These are phyloP conservation scores for Cephus runcator DNA, from an alignment of 2,888 invertebrate species.

Conservation along the genomic window DNA sequence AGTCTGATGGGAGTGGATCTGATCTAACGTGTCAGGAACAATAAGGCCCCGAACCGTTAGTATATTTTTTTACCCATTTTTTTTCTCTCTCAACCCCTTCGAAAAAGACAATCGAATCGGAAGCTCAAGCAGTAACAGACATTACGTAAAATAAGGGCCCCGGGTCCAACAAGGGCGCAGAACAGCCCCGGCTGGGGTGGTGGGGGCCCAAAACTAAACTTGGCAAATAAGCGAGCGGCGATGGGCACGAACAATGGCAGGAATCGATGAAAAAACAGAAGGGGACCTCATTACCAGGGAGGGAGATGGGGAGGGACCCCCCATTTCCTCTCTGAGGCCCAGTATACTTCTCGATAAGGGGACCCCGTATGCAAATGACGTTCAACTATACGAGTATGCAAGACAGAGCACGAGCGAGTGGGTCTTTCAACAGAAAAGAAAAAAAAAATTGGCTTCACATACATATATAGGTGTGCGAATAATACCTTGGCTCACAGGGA, in stretches of 20 bases:
- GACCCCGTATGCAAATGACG: conserved; percentile 60
- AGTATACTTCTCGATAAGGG: conserved; percentile 63
- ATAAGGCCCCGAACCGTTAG: background rate
- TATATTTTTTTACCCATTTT: background rate
- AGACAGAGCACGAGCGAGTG: background rate
- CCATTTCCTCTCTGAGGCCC: conserved; percentile 32
- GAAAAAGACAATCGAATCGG: background rate
- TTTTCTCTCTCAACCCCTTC: background rate
- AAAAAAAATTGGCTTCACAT: conserved; percentile 49
- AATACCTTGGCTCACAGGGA: conserved; percentile 44
- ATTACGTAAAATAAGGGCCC: background rate
- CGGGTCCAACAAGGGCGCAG: background rate
- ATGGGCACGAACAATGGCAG: conserved; percentile 19
- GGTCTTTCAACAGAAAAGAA: conserved; percentile 17
- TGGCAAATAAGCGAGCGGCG: background rate
- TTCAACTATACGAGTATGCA: conserved; percentile 29
- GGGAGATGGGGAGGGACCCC: conserved; percentile 19
- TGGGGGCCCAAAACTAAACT: background rate
- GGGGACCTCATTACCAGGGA: conserved; percentile 56
- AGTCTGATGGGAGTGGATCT: background rate
- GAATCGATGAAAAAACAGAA: conserved; percentile 34
- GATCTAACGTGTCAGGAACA: background rate
- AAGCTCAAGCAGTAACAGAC: background rate
- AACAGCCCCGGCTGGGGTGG: background rate
- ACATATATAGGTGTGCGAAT: conserved; percentile 51